These are phyloP conservation scores for Ashinkailepas kermadecensis DNA, from an alignment of 2,888 invertebrate genomes.

Conservation along the genomic window DNA sequence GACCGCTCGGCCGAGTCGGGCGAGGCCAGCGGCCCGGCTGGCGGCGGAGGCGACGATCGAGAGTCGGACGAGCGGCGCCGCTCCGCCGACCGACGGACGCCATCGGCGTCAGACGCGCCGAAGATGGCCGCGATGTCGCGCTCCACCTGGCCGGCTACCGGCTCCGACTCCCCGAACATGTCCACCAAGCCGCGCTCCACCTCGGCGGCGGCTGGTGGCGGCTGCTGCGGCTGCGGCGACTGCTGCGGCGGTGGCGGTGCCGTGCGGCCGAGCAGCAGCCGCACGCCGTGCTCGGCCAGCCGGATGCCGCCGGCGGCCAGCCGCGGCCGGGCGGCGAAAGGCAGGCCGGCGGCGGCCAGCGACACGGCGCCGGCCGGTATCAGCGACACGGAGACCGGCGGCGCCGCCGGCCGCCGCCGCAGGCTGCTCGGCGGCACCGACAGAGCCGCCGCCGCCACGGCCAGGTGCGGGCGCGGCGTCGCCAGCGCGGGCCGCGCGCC, in stretches of 20 bases:
- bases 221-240: neutral
- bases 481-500: too few species aligned
- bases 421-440: neutral
- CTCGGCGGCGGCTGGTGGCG: neutral
- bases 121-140: conserved; percentile 7
- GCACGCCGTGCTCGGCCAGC: too few species aligned
- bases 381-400: neutral
- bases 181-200: neutral
- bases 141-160: neutral
- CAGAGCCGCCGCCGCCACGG: neutral
- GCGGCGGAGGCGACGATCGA: conserved; percentile 10
- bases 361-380: neutral
- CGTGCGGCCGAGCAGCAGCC: neutral
- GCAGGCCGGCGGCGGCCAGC: neutral
- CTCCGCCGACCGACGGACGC: neutral
- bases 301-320: neutral
- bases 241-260: neutral
- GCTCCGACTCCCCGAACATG: neutral
- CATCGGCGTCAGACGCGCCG: neutral
- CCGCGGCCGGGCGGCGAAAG: neutral
- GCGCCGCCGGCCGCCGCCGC: neutral
- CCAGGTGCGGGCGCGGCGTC: neutral
- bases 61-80: neutral
- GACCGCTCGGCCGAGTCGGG: conserved; percentile 25
- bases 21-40: conserved; percentile 25